Base-by-base conservation (phyloP, 2,888 invertebrate genomes). In the Phengaris arion region DNA sequence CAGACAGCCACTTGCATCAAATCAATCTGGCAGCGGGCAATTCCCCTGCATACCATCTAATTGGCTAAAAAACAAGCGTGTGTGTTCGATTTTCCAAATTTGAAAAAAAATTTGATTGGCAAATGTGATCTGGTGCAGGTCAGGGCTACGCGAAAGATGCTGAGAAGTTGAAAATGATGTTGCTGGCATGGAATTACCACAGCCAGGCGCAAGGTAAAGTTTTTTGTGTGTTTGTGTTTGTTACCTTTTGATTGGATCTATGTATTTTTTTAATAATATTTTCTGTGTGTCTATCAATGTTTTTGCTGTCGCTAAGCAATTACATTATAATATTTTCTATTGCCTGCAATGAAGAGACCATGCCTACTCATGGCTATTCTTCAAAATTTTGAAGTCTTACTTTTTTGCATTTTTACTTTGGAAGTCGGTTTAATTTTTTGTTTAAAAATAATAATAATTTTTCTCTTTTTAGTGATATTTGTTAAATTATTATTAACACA, bases 161-260 rank as follows among this genome's bases (percentile, higher is more conserved):
- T 85, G 97, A 97, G 94, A 97, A 97, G 94, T 95, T 97, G 94
- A 97, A 97, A 95, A 95, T 97, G 94, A 97, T 97, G 97, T 95
- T 97, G 92, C 95, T 97, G 88, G 97, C 97, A 87, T 97, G 97
- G 97, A 97, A 97, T 95, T 97, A 97, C 94, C 96, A 96, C 94
- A 96, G 96, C 94, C 96, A 97, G 88, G 92, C 94, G 85, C 96
- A 94, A 95, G 95, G 95, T 95, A 95, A 94, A 79, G 13, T 52
- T 76, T 79, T 81, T 83, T 35, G 79, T 81, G 79, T 78, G 79
- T 81, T 73, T 77, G 78, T 77, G 75, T 77, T 69, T 78, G 64
- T 77, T 35, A 35, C 35, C 2, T 68, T 77, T 55, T 45, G 10
- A n/a, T 13, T 12, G 12, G 54, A 72, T 54, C 4, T 35, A 22